Base-by-base conservation (phyloP, 2,888 invertebrate species). In the Elmis aenea region DNA sequence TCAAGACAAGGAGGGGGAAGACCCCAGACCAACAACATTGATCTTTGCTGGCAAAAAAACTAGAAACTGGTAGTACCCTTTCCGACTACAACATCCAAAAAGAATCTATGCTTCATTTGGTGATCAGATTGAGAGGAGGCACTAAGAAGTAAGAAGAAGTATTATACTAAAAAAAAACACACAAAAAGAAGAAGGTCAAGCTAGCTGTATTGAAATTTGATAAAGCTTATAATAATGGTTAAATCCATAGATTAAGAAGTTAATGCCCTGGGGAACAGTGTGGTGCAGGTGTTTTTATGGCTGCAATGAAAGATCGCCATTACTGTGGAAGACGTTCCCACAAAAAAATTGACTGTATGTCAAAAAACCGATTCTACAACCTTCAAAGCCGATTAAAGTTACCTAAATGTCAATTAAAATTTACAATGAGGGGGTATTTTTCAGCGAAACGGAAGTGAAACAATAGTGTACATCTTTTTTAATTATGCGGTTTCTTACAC, bases 91-190 rank as follows among this genome's bases (percentile, higher is more conserved):
- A n/a, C n/a, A n/a, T n/a, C n/a, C n/a, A n/a, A n/a, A n/a, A n/a
- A n/a, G n/a, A n/a, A n/a, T n/a, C n/a, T n/a, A n/a, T n/a, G 0
- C 76, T 92, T 41, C 91, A 92, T 66, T 73, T 93, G 62, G 90
- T 90, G 57, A 72, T 92, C 47, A 79, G 94, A 55, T 78, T 95
- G 42, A 79, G 92, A 54, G 96, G 96, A 73, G 96, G 97, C 61
- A 97, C 95, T 64, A 99, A 99, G 81, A 99, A 99, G 97, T 68
- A 99, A 99, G 95, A 99, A 99, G 97, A 99, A 99, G 94, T 97
- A 96, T 76, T 99, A 99, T 79, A 97, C 96, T 48, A 99, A 76
- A 99, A 99, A 76, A 96, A 93, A 72, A 97, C 97, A 75, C 99
- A 99, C 75, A 99, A 97, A 87, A 94, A 94, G 83, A 99, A 97